Conservation (phyloP, 2,797 vertebrate genomes). For the Pseudomugil tenellus region DNA sequence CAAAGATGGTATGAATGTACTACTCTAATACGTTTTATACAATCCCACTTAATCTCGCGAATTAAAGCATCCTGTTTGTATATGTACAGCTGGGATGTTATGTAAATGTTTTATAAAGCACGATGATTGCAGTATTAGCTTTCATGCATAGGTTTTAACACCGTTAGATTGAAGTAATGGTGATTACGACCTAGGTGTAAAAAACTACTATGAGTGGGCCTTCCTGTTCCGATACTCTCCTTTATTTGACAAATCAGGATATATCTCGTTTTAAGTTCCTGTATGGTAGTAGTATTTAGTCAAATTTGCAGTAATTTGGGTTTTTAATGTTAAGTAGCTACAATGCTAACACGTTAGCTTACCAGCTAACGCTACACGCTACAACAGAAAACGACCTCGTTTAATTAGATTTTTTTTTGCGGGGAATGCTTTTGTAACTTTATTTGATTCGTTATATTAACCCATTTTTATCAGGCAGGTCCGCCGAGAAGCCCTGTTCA, state of each 20-base stretch:
- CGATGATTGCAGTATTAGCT: slow-evolving; percentile 10
- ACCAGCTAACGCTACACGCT: neutral
- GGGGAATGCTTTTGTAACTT: no score
- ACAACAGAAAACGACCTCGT: no score
- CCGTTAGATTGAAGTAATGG: fast-evolving
- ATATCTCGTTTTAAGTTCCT: no score
- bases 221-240: neutral
- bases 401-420: no score
- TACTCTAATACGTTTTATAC: slow-evolving; percentile 1
- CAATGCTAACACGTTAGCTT: slow-evolving; percentile 28
- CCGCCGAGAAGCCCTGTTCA: neutral
- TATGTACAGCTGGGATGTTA: fast-evolving
- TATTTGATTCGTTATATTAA: neutral
- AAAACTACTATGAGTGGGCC: neutral
- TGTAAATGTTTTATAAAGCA: fast-evolving
- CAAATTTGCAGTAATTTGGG: fast-evolving
- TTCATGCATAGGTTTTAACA: fast-evolving
- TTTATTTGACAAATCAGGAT: fast-evolving
- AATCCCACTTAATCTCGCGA: slow-evolving; percentile 71
- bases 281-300: fast-evolving
- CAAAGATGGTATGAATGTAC: slow-evolving; percentile 73
- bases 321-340: fast-evolving
- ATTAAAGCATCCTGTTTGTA: fast-evolving
- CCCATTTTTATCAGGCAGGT: neutral
- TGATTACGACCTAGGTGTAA: neutral